phyloP scores from a whole-genome alignment of 2,113 vertebrate species.

The Hydrochoerus hydrochaeris region DNA sequence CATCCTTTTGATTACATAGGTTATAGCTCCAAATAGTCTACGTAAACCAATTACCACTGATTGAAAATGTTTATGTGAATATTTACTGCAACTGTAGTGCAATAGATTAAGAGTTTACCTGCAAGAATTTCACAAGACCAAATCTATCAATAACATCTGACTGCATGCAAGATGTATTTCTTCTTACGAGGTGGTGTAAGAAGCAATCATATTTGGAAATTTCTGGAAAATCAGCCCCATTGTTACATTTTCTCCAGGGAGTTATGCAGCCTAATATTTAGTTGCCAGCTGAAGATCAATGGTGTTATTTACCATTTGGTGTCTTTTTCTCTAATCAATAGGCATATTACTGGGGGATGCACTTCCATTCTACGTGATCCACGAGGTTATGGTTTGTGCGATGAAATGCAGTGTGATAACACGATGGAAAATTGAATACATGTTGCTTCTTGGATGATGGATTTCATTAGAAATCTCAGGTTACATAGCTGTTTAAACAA shows the following conservation, averaged over 20 bases:
- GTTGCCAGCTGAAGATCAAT: not conserved
- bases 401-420: constrained; percentile 8
- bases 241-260: not conserved
- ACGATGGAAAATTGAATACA: not conserved
- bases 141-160: not conserved
- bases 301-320: not conserved
- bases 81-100: not conserved
- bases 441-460: not conserved
- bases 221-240: not conserved
- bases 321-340: constrained; percentile 31
- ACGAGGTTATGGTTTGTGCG: constrained; percentile 13
- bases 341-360: not conserved
- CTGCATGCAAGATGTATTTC: not conserved
- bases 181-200: not conserved
- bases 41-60: not conserved
- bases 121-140: not conserved
- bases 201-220: not conserved
- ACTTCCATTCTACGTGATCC: not conserved
- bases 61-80: not conserved
- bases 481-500: not conserved
- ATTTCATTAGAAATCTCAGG: not conserved
- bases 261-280: not conserved
- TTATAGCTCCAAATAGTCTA: not conserved
- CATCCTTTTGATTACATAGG: not conserved
- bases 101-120: not conserved